Evolutionary conservation across 2,797 vertebrate species (phyloP).

Genomic region (Glyptemys insculpta): DNA sequence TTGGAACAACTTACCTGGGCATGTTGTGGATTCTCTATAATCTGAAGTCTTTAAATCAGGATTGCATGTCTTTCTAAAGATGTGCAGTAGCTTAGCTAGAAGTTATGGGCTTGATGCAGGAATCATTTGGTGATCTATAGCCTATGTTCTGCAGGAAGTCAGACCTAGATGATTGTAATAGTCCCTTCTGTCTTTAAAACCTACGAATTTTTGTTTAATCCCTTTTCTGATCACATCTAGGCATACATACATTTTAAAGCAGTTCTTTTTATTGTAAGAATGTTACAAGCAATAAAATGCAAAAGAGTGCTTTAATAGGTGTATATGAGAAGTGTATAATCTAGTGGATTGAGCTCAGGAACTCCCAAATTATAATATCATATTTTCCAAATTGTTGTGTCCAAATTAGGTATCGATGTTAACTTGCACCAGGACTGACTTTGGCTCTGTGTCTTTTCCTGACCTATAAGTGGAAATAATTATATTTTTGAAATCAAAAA

Average conservation of each 20-base stretch:
- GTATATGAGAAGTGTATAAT: background rate
- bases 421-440: accelerated
- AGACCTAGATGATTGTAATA: background rate
- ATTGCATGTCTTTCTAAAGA: background rate
- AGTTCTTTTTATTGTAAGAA: background rate
- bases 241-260: background rate
- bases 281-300: background rate
- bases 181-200: background rate
- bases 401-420: too few relatives aligned
- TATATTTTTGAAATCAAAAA: background rate
- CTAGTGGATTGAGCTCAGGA: background rate
- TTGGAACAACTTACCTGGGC: background rate
- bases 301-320: background rate
- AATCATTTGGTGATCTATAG: background rate
- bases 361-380: too few relatives aligned
- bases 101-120: background rate
- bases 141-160: background rate
- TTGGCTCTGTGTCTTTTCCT: background rate
- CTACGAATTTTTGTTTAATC: background rate
- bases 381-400: too few relatives aligned
- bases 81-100: background rate
- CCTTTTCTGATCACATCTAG: background rate
- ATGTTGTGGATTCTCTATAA: background rate
- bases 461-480: background rate
- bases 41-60: background rate